Base-by-base conservation (phyloP, 2,113 vertebrate genomes). In the Rafetus swinhoei region DNA sequence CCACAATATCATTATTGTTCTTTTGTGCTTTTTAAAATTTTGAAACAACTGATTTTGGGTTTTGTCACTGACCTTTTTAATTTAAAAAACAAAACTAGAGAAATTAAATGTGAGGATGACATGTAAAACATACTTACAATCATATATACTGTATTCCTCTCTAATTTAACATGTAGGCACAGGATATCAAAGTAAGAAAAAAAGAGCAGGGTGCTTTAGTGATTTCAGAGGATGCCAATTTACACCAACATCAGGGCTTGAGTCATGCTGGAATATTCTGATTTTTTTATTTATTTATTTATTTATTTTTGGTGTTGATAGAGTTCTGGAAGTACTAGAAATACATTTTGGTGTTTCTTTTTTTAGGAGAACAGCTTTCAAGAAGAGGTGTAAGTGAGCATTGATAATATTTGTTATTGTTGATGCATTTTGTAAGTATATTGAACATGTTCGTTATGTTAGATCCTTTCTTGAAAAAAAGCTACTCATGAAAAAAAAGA, bases 401-500 rank as follows among this genome's bases (percentile, higher is more conserved):
- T 2, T 62, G 15, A 88, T 81, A 84, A 85, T 84, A 92, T 39
- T 54, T 7, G 0, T 1, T 84, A 39, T 32, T 84, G 25, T 50
- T 65, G 10, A 3, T 52, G 74, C 84, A 50, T 74, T 65, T 11
- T 86, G 15, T 69, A 90, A 60, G 3, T 79, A 83, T 3, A 2
- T 88, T 95, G 21, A 88, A 76, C n/a, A 1, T 9, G 79, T 90
- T 89, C 50, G 2, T 39, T 9, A 2, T 69, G 62, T 32, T 69
- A 59, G 62, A 69, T 81, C 84, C 3, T 65, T 89, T 88, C 8
- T 24, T 1, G 8, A 81, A 87, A 1, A 89, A 89, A 65, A 7
- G 0, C 1, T 5, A 45, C 9, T 1, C 1, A 7, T 27, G 7
- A 2, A 4, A 76, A 76, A 76, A 76, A 45, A 45, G 72, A 76